Percentiles rank a stretch among this genome's conserved stretches.
Evolutionary conservation across 1,140 invertebrate genomes (phyloP).

Genomic region (Sipha flava): DNA sequence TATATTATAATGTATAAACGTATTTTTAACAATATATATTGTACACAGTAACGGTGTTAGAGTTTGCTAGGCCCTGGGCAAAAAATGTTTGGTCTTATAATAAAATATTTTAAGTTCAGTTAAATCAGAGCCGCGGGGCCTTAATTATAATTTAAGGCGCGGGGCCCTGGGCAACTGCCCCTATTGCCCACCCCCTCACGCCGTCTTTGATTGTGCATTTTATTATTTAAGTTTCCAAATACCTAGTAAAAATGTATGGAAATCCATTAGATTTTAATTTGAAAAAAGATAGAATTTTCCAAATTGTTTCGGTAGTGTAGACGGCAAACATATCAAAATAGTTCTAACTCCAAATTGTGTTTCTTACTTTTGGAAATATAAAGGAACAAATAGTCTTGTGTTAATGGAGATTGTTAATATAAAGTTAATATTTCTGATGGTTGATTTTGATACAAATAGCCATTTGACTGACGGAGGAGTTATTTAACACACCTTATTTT

Average conservation of each 20-base stretch:
- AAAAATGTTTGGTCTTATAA: too few species aligned
- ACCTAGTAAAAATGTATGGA: conserved; percentile 38
- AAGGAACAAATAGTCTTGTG: conserved; percentile 44
- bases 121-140: too few species aligned
- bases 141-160: too few species aligned
- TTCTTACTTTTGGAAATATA: conserved; percentile 47
- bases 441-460: conserved; percentile 40
- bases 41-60: too few species aligned
- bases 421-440: conserved; percentile 40
- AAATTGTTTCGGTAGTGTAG: conserved; percentile 43
- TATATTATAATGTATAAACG: too few species aligned
- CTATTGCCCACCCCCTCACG: too few species aligned
- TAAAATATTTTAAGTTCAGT: too few species aligned
- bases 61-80: too few species aligned
- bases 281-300: conserved; percentile 46
- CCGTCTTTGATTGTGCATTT: too few species aligned
- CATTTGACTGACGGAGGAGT: conserved; percentile 42
- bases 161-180: too few species aligned
- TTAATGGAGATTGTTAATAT: conserved; percentile 42
- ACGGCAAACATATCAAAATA: conserved; percentile 45
- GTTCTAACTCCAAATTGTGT: conserved; percentile 42
- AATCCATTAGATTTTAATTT: conserved; percentile 41
- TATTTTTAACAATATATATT: too few species aligned
- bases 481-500: conserved; percentile 37
- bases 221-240: conserved; percentile 33